A percentile compares a stretch with the other conserved stretches of the same genome.
phyloP scores from a whole-genome alignment of 2,888 invertebrate species.

The Hypomecis punctinalis region DNA sequence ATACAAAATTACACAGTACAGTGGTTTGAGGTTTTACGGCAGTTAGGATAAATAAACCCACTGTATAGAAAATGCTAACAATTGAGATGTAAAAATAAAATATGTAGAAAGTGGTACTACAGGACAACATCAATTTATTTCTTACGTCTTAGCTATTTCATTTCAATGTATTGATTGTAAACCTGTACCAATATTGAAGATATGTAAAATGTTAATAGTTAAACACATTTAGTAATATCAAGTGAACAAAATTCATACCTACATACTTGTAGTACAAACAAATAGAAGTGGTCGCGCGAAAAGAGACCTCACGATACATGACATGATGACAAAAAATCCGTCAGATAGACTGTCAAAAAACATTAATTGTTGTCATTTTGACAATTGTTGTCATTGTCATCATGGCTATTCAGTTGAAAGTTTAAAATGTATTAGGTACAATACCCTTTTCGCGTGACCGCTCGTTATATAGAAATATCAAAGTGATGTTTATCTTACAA shows the following conservation, averaged over 20 bases:
- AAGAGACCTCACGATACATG: background rate
- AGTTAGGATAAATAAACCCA: too few species aligned
- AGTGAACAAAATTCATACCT: background rate
- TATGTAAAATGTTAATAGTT: slow-evolving; percentile 4
- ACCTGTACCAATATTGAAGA: background rate
- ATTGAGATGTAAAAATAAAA: background rate
- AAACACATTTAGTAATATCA: slow-evolving; percentile 7
- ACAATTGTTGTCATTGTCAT: too few species aligned
- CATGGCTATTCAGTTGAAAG: too few species aligned
- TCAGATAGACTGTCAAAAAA: too few species aligned
- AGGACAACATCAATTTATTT: background rate
- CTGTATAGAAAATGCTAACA: background rate
- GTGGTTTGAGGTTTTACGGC: background rate
- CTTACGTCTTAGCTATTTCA: slow-evolving; percentile 1
- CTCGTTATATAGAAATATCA: background rate
- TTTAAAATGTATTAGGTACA: background rate
- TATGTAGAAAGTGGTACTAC: too few species aligned
- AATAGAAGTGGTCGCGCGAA: background rate
- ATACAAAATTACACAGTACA: background rate
- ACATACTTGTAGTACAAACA: slow-evolving; percentile 3
- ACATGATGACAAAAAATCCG: too few species aligned
- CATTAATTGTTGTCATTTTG: too few species aligned
- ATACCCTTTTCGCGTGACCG: background rate
- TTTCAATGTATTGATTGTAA: background rate
- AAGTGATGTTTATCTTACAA: background rate